These are phyloP conservation scores for Lathamus discolor DNA, from an alignment of 2,113 vertebrate species.

Conservation along the genomic window DNA sequence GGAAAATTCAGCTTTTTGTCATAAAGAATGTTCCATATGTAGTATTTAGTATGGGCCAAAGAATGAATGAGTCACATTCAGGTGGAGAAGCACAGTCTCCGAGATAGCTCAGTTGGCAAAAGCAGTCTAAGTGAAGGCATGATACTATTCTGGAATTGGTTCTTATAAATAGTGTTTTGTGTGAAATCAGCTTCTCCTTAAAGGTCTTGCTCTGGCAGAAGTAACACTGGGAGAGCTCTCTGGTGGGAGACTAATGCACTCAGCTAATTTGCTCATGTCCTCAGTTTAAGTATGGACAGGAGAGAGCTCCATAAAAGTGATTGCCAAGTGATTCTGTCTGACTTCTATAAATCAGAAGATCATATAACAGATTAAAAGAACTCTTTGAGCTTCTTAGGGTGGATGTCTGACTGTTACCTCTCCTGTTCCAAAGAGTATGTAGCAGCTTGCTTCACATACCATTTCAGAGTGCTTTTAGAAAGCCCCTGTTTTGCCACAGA, in stretches of 20 bases:
- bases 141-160: background rate
- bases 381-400: background rate
- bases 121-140: background rate
- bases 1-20: constrained; percentile 49
- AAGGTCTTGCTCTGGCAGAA: background rate
- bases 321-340: background rate
- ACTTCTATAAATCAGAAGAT: background rate
- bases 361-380: background rate
- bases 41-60: background rate
- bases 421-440: background rate
- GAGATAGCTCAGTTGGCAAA: background rate
- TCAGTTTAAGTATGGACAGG: background rate
- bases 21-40: background rate
- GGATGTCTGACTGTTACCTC: background rate
- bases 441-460: background rate
- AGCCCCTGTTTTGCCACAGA: background rate
- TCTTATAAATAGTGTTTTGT: background rate
- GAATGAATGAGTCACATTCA: background rate
- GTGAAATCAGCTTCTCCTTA: background rate
- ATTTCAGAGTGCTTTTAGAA: background rate
- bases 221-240: background rate
- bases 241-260: background rate
- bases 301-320: background rate
- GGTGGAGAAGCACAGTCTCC: background rate
- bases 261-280: background rate